Percentiles rank a stretch among this genome's conserved stretches.
Evolutionary conservation across 1,140 invertebrate genomes (phyloP).

Genomic region (Chironomus striatipennis): DNA sequence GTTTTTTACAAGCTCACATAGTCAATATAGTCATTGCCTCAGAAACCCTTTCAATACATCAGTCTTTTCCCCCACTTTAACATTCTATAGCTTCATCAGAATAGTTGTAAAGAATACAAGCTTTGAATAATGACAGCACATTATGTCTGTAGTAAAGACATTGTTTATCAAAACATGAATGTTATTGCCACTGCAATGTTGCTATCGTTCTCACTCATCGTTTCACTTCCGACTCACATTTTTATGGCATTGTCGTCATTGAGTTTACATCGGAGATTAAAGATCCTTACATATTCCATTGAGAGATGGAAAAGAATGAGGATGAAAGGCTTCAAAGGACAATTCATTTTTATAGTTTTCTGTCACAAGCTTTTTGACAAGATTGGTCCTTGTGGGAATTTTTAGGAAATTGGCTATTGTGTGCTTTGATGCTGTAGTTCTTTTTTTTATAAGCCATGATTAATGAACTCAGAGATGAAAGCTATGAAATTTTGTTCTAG

Average conservation of each 20-base stretch:
- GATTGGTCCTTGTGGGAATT: too few relatives aligned
- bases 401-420: too few relatives aligned
- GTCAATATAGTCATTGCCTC: too few relatives aligned
- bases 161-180: conserved; percentile 3
- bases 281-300: neutral
- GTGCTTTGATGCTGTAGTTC: too few relatives aligned
- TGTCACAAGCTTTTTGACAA: too few relatives aligned
- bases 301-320: neutral
- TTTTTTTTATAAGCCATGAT: too few relatives aligned
- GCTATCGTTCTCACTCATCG: neutral
- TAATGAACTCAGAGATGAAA: too few relatives aligned
- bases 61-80: neutral
- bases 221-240: neutral
- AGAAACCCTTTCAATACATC: neutral
- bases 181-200: conserved; percentile 1
- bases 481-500: too few relatives aligned
- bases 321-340: conserved; percentile 1
- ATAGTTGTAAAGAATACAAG: too few relatives aligned
- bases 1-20: neutral
- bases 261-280: neutral
- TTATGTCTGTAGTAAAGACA: neutral
- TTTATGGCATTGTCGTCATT: conserved; percentile 7
- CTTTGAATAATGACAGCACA: too few relatives aligned
- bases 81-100: neutral
- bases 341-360: conserved; percentile 15